Evolutionary conservation across 2,888 invertebrate genomes (phyloP).

Genomic region (Aelia acuminata): DNA sequence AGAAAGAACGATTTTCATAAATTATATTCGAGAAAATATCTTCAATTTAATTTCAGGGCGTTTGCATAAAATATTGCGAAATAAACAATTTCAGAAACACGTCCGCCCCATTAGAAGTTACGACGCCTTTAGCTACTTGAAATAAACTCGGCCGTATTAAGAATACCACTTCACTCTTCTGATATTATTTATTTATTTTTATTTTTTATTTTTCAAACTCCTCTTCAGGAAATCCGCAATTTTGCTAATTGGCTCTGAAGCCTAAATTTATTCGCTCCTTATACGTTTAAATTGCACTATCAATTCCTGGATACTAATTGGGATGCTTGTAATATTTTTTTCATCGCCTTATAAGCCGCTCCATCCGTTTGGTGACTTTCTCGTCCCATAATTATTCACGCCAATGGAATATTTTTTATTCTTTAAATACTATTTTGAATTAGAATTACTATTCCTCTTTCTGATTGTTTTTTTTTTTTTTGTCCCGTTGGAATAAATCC

Average conservation of each 20-base stretch:
- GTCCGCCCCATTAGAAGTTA: not conserved
- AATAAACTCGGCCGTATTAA: constrained; percentile 3
- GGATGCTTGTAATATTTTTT: not conserved
- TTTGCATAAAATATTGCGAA: not conserved
- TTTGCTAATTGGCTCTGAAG: not conserved
- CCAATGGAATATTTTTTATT: not conserved
- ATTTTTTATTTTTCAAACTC: not conserved
- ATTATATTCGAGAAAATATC: not conserved
- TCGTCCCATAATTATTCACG: not conserved
- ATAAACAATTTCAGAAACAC: not conserved
- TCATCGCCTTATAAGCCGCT: constrained; percentile 1
- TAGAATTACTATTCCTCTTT: not conserved
- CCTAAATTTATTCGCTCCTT: constrained; percentile 5
- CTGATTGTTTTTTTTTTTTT: not conserved
- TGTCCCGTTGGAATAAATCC: not conserved
- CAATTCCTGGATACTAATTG: not conserved
- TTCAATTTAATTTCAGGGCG: not conserved
- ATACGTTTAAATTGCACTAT: constrained; percentile 31
- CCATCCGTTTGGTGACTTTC: not conserved
- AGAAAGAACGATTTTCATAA: not conserved
- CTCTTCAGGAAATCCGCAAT: not conserved
- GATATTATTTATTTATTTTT: too few species aligned
- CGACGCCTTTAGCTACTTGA: not conserved
- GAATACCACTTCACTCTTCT: not conserved
- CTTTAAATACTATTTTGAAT: not conserved